Evolutionary conservation across 2,888 invertebrate species (phyloP), one percentile per base, ranked within the genome.

Genomic region (Lasius fuliginosus): DNA sequence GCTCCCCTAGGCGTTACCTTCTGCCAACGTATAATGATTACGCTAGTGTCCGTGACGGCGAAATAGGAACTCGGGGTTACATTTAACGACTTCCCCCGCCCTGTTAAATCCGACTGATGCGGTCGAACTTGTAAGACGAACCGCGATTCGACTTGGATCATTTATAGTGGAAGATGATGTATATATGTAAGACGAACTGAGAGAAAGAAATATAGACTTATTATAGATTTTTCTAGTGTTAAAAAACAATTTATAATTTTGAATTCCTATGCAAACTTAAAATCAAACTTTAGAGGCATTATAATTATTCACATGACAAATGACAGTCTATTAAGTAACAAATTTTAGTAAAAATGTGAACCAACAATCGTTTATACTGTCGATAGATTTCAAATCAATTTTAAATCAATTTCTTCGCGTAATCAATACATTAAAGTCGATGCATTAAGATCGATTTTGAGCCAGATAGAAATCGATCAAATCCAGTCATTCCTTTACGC

Each of bases 11-110:
- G 87, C 87, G 86, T 86, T 88, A 85, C 87, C 84, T 87, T 89
- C 85, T 76, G 81, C 86, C 79, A 67, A 67, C 67, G 87, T 88
- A 88, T 90, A 90, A 88, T 86, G 89, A 90, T 88, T 89, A 88
- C 84, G 82, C 83, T 85, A 58, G 58, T 77, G 76, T 71, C 82
- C 60, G 77, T 84, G 60, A 69, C 83, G 77, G 84, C 82, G 68
- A 85, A 83, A 85, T 75, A 85, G 76, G 71, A 69, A 76, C 65
- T 82, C 49, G 64, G 42, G 62, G 75, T 65, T 64, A 53, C 75
- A 30, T 65, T 75, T 75, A 82, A 82, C 53, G 82, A 82, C 15
- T 64, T 27, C 30, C 30, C 62, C 6, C 40, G 42, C 36, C 18
- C 18, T 60, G 42, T 71, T 71, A 73, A 71, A 79, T 79, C 27